Percentiles rank a stretch among this genome's conserved stretches.
Conservation (phyloP, 2,888 invertebrate genomes). For the Venusia cambrica region DNA sequence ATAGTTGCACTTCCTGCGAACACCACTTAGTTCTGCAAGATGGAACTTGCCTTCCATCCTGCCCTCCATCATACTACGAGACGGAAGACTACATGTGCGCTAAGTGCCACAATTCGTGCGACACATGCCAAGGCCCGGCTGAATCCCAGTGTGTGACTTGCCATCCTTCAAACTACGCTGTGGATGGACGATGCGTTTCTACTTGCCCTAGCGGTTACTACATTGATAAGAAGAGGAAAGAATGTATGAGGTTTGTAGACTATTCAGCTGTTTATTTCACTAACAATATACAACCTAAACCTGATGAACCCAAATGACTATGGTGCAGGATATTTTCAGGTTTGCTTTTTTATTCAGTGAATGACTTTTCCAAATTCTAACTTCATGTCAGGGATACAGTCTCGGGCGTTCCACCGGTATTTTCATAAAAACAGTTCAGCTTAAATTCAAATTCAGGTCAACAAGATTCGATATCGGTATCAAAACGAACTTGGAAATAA, state of each 20-base stretch:
- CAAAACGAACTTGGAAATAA: too few species aligned
- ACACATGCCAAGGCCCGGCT: slow-evolving; percentile 89
- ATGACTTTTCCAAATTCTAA: too few species aligned
- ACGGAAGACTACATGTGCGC: slow-evolving; percentile 93
- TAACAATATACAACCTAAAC: too few species aligned
- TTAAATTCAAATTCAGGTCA: too few species aligned
- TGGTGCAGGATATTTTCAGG: too few species aligned
- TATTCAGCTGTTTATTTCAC: slow-evolving; percentile 9
- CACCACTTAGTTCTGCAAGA: slow-evolving; percentile 92
- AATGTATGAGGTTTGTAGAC: slow-evolving; percentile 84
- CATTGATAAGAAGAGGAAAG: slow-evolving; percentile 88
- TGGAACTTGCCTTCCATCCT: slow-evolving; percentile 90
- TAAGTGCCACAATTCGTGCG: slow-evolving; percentile 89
- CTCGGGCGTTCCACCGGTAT: too few species aligned
- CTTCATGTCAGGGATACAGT: too few species aligned
- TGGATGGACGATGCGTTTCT: slow-evolving; percentile 86
- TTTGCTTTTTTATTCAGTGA: too few species aligned
- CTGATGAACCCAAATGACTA: too few species aligned
- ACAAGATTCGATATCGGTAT: too few species aligned
- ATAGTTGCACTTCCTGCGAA: slow-evolving; percentile 92
- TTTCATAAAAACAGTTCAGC: too few species aligned
- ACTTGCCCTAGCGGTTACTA: slow-evolving; percentile 88
- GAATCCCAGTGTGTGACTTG: slow-evolving; percentile 92
- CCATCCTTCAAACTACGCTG: slow-evolving; percentile 85
- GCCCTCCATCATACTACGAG: slow-evolving; percentile 90